phyloP scores from a whole-genome alignment of 2,113 vertebrate genomes.

The Salvelinus namaycush region DNA sequence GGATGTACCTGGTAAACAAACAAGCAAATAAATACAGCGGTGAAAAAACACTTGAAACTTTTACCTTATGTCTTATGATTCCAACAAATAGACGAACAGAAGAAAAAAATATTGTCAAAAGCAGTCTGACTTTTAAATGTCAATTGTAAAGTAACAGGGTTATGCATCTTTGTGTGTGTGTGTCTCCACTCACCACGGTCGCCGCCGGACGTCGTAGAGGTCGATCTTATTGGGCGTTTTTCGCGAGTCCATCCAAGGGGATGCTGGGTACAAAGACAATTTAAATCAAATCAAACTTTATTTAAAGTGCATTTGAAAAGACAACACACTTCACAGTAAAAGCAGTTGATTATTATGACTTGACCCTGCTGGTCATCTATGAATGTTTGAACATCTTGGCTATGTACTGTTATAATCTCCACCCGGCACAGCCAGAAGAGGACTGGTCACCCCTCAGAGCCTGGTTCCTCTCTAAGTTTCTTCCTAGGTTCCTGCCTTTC shows the following conservation, averaged over 20 bases:
- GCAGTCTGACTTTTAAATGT: neutral
- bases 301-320: too few species aligned
- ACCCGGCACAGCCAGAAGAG: too few species aligned
- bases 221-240: slow-evolving; percentile 89
- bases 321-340: too few species aligned
- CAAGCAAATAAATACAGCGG: slow-evolving; percentile 11
- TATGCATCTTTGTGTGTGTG: neutral
- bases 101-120: neutral
- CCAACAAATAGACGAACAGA: neutral
- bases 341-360: too few species aligned
- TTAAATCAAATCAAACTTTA: too few species aligned
- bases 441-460: too few species aligned
- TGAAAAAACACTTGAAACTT: neutral
- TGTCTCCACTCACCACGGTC: slow-evolving; percentile 85
- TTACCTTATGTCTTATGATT: too few species aligned
- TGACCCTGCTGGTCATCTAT: too few species aligned
- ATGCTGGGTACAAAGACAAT: slow-evolving; percentile 74
- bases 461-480: too few species aligned
- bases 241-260: slow-evolving; percentile 89
- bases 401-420: too few species aligned
- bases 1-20: slow-evolving; percentile 88
- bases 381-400: too few species aligned
- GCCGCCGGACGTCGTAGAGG: slow-evolving; percentile 93
- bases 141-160: neutral
- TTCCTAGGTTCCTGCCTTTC: too few species aligned